phyloP scores from a whole-genome alignment of 2,797 vertebrate species.

The Hozukius guyotensis region DNA sequence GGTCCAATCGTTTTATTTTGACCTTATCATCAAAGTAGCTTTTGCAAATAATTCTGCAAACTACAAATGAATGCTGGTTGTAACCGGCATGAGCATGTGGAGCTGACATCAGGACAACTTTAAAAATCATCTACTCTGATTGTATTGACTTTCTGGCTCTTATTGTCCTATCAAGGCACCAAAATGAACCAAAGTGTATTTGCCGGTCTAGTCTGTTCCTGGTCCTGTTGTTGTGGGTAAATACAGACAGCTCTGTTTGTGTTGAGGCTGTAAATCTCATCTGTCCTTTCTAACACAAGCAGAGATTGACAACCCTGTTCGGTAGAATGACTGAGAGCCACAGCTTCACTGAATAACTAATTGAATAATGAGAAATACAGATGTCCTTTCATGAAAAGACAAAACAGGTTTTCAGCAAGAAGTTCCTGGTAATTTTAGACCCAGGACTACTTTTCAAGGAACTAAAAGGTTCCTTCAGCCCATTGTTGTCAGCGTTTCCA shows the following conservation, averaged over 20 bases:
- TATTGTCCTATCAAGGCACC: conserved; percentile 1
- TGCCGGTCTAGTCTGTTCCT: neutral
- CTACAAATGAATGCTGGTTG: neutral
- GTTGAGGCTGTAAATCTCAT: conserved; percentile 38
- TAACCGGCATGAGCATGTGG: neutral
- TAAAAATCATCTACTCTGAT: conserved; percentile 12
- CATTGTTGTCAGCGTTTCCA: too few relatives aligned
- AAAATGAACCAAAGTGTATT: conserved; percentile 4
- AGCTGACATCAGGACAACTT: neutral
- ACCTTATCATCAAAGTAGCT: neutral
- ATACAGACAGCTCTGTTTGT: conserved; percentile 41
- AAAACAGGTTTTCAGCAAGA: conserved; percentile 6
- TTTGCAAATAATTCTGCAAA: neutral
- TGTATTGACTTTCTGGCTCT: conserved; percentile 17
- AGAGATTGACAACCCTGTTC: conserved; percentile 56
- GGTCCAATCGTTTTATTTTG: neutral
- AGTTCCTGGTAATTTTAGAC: too few relatives aligned
- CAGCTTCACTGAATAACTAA: conserved; percentile 41
- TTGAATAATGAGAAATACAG: conserved; percentile 48
- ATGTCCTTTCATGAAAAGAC: conserved; percentile 46
- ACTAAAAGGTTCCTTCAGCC: too few relatives aligned
- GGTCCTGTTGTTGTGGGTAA: conserved; percentile 19
- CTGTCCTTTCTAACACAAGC: conserved; percentile 24
- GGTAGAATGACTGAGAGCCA: conserved; percentile 46
- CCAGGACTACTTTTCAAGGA: too few relatives aligned